Conservation (phyloP, 2,797 vertebrate genomes). For the Cryptoprocta ferox region DNA sequence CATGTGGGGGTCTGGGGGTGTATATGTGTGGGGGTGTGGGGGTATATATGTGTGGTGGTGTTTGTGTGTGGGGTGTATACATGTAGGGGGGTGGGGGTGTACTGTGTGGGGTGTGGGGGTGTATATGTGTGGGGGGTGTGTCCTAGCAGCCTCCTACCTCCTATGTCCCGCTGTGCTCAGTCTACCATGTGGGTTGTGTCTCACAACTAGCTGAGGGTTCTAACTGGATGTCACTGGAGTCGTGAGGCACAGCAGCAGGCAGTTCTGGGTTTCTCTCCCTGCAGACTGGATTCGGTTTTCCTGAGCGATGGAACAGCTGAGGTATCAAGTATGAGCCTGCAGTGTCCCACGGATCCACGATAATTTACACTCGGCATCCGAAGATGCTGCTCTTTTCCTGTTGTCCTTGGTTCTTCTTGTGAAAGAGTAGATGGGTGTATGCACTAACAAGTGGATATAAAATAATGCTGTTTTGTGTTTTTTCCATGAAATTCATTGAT, state of each 20-base stretch:
- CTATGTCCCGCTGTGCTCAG: background rate
- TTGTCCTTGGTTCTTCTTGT: background rate
- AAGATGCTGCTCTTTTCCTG: background rate
- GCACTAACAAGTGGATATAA: background rate
- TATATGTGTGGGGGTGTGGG: no score
- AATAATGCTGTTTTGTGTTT: background rate
- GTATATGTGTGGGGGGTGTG: no score
- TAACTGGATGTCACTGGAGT: background rate
- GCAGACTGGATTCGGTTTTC: no score
- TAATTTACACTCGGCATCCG: background rate
- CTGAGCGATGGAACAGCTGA: background rate
- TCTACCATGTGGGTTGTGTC: background rate
- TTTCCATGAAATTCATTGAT: background rate
- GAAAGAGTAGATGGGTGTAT: background rate
- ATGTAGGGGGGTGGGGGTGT: no score
- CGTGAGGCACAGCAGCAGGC: background rate
- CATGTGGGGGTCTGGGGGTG: no score
- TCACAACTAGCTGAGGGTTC: background rate
- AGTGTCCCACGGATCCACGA: background rate
- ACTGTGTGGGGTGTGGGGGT: no score
- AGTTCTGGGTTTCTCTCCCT: background rate
- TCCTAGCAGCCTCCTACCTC: background rate
- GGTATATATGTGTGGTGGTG: no score
- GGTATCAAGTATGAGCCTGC: no score
- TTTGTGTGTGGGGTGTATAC: no score